phyloP scores from a whole-genome alignment of 1,140 invertebrate genomes.

The Ganaspis sp. region DNA sequence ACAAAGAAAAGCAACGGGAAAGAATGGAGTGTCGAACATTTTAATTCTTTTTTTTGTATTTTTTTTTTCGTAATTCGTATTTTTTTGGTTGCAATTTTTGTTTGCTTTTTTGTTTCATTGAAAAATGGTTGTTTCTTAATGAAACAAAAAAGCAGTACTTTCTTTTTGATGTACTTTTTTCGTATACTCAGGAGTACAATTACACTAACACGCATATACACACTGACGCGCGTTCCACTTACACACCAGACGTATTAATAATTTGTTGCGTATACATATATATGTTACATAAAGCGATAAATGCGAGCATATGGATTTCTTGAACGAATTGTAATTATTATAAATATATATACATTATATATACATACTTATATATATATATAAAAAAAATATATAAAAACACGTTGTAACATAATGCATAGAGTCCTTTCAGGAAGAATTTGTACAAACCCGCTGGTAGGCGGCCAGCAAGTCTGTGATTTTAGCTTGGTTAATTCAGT shows the following conservation, averaged over 20 bases:
- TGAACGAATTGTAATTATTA: slow-evolving; percentile 68
- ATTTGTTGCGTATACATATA: slow-evolving; percentile 26
- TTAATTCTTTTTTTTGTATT: neutral
- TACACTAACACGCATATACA: slow-evolving; percentile 19
- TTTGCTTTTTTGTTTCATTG: no score
- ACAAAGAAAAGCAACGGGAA: neutral
- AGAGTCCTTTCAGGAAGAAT: slow-evolving; percentile 74
- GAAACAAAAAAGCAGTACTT: no score
- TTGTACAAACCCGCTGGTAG: slow-evolving; percentile 71
- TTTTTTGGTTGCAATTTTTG: slow-evolving; percentile 9
- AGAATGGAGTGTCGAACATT: neutral
- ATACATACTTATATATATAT: slow-evolving; percentile 52
- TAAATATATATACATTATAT: slow-evolving; percentile 59
- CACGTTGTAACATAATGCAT: slow-evolving; percentile 60
- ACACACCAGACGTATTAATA: slow-evolving; percentile 20
- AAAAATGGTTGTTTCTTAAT: no score
- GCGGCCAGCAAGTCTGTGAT: slow-evolving; percentile 74
- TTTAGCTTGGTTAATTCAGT: slow-evolving; percentile 77
- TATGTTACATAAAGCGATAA: slow-evolving; percentile 28
- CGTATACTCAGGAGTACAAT: neutral
- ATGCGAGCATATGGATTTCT: slow-evolving; percentile 56
- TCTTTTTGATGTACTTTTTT: neutral
- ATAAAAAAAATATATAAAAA: slow-evolving; percentile 51
- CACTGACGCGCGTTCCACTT: slow-evolving; percentile 1
- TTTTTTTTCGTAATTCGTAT: slow-evolving; percentile 1